A percentile compares a stretch with the other conserved stretches of the same genome.
Conservation (phyloP, 2,888 invertebrate species). For the Drosophila incognita region DNA sequence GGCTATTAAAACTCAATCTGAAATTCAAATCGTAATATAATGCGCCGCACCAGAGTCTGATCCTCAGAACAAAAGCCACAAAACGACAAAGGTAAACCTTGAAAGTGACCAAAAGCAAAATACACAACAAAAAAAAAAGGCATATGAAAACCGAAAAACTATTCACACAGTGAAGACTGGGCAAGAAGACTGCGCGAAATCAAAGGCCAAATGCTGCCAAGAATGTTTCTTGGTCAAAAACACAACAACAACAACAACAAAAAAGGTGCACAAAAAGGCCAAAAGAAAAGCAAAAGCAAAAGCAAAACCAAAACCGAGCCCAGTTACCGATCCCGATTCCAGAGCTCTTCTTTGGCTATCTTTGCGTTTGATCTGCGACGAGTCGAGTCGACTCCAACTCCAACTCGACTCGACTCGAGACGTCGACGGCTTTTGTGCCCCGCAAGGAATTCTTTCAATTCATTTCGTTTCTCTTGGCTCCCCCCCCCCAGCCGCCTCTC, state of each 20-base stretch:
- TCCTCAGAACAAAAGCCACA: constrained; percentile 59
- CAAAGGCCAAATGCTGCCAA: constrained; percentile 55
- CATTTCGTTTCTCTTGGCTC: constrained; percentile 55
- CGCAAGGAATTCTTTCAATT: constrained; percentile 79
- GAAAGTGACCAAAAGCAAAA: constrained; percentile 52
- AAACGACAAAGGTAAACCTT: constrained; percentile 59
- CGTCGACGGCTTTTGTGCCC: constrained; percentile 69
- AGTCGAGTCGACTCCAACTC: constrained; percentile 10
- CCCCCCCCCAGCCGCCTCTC: not conserved
- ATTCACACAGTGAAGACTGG: constrained; percentile 61
- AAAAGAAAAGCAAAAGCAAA: constrained; percentile 21
- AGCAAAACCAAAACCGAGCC: constrained; percentile 15
- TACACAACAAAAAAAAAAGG: not conserved
- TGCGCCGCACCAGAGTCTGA: constrained; percentile 42
- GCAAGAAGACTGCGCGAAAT: constrained; percentile 27
- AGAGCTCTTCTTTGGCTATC: constrained; percentile 54
- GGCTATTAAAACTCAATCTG: constrained; percentile 81
- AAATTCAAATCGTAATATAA: constrained; percentile 78
- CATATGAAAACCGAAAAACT: constrained; percentile 46
- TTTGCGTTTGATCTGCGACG: constrained; percentile 69
- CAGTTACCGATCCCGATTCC: constrained; percentile 8
- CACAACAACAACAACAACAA: constrained; percentile 37
- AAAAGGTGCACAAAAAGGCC: not conserved
- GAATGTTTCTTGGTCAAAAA: constrained; percentile 52
- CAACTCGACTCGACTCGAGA: constrained; percentile 7